phyloP scores from a whole-genome alignment of 2,113 vertebrate genomes.

The Equus quagga region DNA sequence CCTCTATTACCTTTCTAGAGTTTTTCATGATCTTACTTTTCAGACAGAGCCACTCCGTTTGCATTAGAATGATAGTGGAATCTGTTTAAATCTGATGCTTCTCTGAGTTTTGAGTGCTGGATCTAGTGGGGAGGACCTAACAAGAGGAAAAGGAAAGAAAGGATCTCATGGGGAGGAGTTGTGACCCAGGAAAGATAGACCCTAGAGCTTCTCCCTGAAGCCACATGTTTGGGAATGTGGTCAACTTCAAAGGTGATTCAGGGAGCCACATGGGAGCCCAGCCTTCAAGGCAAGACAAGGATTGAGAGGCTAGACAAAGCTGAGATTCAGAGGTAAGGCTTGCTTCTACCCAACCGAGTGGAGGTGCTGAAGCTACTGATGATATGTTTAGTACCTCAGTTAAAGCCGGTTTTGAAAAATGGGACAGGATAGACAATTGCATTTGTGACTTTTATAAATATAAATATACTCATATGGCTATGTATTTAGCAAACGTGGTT shows the following conservation, averaged over 20 bases:
- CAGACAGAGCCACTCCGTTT: fast-evolving
- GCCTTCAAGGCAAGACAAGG: not conserved
- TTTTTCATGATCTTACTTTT: not conserved
- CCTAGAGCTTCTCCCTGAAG: not conserved
- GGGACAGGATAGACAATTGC: not conserved
- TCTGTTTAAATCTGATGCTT: not conserved
- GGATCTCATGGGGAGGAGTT: not conserved
- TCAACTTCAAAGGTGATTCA: not conserved
- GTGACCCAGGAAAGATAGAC: not conserved
- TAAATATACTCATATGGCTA: not conserved
- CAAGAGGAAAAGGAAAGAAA: not conserved
- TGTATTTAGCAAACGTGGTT: not conserved
- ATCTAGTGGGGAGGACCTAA: not conserved
- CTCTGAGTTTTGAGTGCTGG: not conserved
- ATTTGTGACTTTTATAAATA: not conserved
- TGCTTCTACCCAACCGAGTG: too few relatives aligned
- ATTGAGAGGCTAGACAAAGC: too few relatives aligned
- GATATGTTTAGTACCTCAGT: not conserved
- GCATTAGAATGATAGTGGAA: not conserved
- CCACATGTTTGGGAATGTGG: not conserved
- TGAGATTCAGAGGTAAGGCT: not conserved
- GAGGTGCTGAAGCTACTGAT: not conserved
- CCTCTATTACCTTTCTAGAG: not conserved
- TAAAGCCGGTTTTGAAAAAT: not conserved
- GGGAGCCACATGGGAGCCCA: not conserved